Evolutionary conservation across 2,797 vertebrate species (phyloP).

Genomic region (Macropus fuliginosus): DNA sequence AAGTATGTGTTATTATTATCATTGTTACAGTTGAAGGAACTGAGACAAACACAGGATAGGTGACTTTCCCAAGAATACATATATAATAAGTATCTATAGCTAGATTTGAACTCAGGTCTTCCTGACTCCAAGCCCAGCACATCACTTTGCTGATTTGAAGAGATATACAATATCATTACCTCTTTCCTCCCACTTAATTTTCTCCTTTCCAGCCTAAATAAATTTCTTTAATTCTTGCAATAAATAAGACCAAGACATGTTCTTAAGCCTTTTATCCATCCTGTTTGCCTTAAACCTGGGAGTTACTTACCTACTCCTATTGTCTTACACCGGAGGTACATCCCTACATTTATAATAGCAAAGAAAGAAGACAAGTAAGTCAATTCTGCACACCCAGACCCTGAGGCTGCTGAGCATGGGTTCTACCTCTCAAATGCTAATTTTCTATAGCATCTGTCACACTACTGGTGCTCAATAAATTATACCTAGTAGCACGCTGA

Average conservation of each 20-base stretch:
- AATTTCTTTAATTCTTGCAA: neutral
- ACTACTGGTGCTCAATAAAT: neutral
- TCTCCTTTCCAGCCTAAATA: neutral
- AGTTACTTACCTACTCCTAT: neutral
- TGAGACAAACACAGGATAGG: neutral
- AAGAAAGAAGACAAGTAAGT: neutral
- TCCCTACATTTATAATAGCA: neutral
- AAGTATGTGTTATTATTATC: neutral
- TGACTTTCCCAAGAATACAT: neutral
- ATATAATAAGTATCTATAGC: neutral
- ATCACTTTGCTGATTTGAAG: neutral
- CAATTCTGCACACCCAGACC: neutral
- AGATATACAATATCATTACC: neutral
- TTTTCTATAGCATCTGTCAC: neutral
- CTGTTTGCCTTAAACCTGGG: neutral
- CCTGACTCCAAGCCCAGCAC: neutral
- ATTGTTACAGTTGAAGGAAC: neutral
- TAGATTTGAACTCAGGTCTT: neutral
- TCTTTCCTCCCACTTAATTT: neutral
- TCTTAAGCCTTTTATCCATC: neutral
- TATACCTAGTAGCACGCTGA: neutral
- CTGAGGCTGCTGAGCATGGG: neutral
- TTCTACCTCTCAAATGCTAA: neutral
- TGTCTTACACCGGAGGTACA: neutral
- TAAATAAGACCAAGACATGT: neutral